These are phyloP conservation scores for Varanus komodoensis DNA, from an alignment of 2,113 vertebrate species.

Conservation along the genomic window DNA sequence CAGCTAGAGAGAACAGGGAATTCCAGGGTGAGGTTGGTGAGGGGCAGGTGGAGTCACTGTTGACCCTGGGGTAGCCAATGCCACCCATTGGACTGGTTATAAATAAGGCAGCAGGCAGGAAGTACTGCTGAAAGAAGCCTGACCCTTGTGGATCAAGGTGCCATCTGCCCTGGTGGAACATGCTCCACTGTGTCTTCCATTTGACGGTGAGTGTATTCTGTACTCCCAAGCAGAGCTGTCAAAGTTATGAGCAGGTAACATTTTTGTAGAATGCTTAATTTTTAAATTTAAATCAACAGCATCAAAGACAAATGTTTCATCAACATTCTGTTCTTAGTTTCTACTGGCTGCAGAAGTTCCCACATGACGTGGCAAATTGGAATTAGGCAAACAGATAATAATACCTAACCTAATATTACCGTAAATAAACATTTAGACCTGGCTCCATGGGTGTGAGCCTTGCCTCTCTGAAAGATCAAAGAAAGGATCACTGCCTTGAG, in stretches of 20 bases:
- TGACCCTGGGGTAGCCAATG: too few relatives aligned
- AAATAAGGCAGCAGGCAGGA: too few relatives aligned
- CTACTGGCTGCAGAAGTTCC: background rate
- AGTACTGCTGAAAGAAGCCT: too few relatives aligned
- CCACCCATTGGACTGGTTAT: too few relatives aligned
- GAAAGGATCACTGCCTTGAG: background rate
- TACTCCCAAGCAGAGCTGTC: background rate
- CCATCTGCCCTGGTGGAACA: too few relatives aligned
- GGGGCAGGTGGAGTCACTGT: too few relatives aligned
- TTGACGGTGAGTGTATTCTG: too few relatives aligned
- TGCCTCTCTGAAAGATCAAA: background rate
- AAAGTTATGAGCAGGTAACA: background rate
- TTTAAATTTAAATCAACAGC: background rate
- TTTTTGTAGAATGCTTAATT: background rate
- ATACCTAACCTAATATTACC: background rate
- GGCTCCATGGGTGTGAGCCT: background rate
- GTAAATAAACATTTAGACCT: slow-evolving; percentile 2
- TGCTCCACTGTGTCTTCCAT: too few relatives aligned
- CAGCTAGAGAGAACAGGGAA: too few relatives aligned
- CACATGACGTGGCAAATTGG: background rate
- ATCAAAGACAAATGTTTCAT: background rate
- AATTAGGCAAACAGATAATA: background rate
- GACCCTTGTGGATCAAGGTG: too few relatives aligned
- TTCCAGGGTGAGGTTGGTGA: too few relatives aligned
- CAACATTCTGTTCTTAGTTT: background rate